Conservation (phyloP, 2,797 vertebrate species). For the Sylvia borin region DNA sequence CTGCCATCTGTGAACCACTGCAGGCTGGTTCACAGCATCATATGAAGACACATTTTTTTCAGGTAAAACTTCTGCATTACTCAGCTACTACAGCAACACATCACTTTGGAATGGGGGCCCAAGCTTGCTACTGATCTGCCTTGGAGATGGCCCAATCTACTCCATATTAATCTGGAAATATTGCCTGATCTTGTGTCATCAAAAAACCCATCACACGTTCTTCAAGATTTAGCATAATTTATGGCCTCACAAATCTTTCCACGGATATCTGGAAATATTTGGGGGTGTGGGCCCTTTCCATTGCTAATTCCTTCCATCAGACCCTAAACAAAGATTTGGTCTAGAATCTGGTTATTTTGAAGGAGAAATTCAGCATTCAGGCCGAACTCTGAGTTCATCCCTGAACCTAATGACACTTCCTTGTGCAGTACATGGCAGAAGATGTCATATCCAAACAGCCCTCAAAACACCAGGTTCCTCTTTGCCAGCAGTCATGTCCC, state of each 20-base stretch:
- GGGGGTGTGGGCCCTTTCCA: background rate
- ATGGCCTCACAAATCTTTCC: background rate
- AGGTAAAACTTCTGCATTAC: background rate
- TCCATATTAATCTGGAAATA: background rate
- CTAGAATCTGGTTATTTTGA: background rate
- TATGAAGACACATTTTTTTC: background rate
- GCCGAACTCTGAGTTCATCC: background rate
- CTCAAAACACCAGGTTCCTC: background rate
- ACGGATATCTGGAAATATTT: background rate
- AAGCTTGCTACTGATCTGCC: background rate
- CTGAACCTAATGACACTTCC: background rate
- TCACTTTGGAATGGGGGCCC: background rate
- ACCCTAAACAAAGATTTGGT: background rate
- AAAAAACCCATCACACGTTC: background rate
- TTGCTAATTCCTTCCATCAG: background rate
- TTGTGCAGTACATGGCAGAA: background rate
- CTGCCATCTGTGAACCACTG: background rate
- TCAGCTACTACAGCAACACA: background rate
- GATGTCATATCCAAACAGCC: background rate
- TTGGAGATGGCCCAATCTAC: background rate
- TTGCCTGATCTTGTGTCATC: background rate
- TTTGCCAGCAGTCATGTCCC: background rate
- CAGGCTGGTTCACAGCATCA: background rate
- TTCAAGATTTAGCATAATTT: background rate
- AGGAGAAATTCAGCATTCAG: background rate